Evolutionary conservation across 2,888 invertebrate species (phyloP), one percentile per base, ranked within the genome.

Genomic region (Zhengitettix transpicula): DNA sequence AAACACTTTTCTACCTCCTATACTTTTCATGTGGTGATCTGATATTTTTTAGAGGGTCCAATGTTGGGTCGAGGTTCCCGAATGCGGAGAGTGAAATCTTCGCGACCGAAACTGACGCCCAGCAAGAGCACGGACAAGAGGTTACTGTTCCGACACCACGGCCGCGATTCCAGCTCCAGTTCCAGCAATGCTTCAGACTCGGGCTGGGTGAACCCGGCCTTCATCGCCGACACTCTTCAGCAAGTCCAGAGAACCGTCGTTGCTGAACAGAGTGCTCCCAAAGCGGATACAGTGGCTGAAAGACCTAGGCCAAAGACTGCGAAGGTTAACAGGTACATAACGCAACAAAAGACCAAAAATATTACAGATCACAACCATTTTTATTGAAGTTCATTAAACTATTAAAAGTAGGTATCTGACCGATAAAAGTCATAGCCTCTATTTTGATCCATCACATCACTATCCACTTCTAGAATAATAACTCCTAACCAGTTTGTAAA

Each of bases 11-110:
- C 28, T 28, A 5, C 28, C 28, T 28, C 28, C 7, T 5, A 28
- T 5, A 28, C 28, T 28, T n/a, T n/a, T n/a, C n/a, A n/a, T n/a
- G n/a, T n/a, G n/a, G n/a, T 28, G 28, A 7, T 28, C 28, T 28
- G 28, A 28, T 28, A 7, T 2, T 28, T 60, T 62, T 17, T 63
- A 73, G 74, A 71, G 61, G 71, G 73, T 56, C 69, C 69, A 60
- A 66, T 73, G 59, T 68, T 75, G 61, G 75, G 73, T 14, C 70
- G 70, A 16, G 73, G 72, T 54, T 70, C 72, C 17, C 69, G 73
- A 57, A 65, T 71, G 53, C 71, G 72, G 74, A 66, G 73, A 73
- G 63, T 71, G 72, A n/a, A 47, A n/a, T 47, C 14, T n/a, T 47
- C 47, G 47, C 52, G 52, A 47, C 40, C 51, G 55, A 28, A 55